These are phyloP conservation scores for Drosophila ustulata DNA, from an alignment of 2,888 invertebrate species.

Conservation along the genomic window DNA sequence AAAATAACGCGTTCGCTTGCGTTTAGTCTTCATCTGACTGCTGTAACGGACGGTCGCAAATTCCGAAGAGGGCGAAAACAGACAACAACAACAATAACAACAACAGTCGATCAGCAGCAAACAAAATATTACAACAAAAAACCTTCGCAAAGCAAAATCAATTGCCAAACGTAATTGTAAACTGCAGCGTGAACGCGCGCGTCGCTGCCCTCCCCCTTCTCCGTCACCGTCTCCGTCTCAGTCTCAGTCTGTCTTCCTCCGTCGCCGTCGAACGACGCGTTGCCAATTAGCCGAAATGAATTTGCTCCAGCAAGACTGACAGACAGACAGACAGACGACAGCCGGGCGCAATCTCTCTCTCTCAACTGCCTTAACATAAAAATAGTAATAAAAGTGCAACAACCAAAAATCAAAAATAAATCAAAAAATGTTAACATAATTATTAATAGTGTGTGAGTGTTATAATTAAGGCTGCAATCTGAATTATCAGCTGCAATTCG, in stretches of 20 bases:
- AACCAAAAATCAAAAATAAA: background rate
- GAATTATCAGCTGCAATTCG: slow-evolving; percentile 4
- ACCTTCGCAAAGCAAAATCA: slow-evolving; percentile 34
- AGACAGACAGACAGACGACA: background rate
- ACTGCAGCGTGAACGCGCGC: slow-evolving; percentile 57
- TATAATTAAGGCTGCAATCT: slow-evolving; percentile 20
- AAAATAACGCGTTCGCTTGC: slow-evolving; percentile 74
- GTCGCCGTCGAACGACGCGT: slow-evolving; percentile 28
- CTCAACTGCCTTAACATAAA: slow-evolving; percentile 18
- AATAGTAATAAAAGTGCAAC: slow-evolving; percentile 38
- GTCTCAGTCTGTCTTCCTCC: slow-evolving; percentile 1
- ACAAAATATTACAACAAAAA: slow-evolving; percentile 23
- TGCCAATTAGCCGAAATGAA: slow-evolving; percentile 55
- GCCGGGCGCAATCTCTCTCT: slow-evolving; percentile 8
- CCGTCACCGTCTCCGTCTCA: background rate
- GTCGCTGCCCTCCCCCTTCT: slow-evolving; percentile 35
- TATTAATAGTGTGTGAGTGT: slow-evolving; percentile 25
- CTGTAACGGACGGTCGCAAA: slow-evolving; percentile 80
- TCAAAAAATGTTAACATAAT: slow-evolving; percentile 1
- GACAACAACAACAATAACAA: slow-evolving; percentile 39
- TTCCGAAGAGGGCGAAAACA: slow-evolving; percentile 36
- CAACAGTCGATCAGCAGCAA: slow-evolving; percentile 55
- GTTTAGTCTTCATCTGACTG: slow-evolving; percentile 80
- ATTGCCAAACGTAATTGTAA: slow-evolving; percentile 50
- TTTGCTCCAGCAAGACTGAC: slow-evolving; percentile 42